phyloP scores from a whole-genome alignment of 2,113 vertebrate species.

The Odontophorus gujanensis region DNA sequence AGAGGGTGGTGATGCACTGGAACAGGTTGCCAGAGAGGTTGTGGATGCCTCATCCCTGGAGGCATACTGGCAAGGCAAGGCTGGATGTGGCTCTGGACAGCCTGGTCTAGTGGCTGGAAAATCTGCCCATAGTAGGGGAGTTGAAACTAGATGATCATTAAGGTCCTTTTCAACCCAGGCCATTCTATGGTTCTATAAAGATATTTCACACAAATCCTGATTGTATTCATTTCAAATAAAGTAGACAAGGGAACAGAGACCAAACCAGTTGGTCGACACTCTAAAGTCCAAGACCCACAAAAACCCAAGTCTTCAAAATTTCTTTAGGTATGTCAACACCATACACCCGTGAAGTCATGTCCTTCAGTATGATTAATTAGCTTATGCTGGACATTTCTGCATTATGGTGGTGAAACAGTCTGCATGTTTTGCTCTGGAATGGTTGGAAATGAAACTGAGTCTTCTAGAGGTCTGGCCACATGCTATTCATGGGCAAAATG shows the following conservation, averaged over 20 bases:
- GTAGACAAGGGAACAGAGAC: background rate
- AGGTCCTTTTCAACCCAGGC: no score
- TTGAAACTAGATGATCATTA: no score
- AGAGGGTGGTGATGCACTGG: no score
- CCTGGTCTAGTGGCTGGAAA: no score
- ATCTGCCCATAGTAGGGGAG: no score
- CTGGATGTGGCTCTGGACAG: no score
- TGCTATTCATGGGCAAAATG: background rate
- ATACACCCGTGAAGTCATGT: background rate
- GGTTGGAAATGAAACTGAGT: background rate
- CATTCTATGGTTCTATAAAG: no score
- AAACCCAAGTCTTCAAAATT: background rate
- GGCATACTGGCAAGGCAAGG: no score
- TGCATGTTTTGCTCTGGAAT: background rate
- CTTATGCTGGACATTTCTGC: background rate
- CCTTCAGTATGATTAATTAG: background rate
- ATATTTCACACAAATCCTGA: background rate
- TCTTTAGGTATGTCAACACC: background rate
- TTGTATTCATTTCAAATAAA: background rate
- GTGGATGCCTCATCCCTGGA: no score
- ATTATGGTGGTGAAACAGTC: background rate
- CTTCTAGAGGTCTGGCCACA: background rate
- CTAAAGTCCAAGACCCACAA: background rate
- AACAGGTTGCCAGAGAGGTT: no score
- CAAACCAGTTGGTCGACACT: background rate